Percentiles rank a stretch among this genome's conserved stretches.
Evolutionary conservation across 1,140 invertebrate species (phyloP).

Genomic region (Hirudo medicinalis): DNA sequence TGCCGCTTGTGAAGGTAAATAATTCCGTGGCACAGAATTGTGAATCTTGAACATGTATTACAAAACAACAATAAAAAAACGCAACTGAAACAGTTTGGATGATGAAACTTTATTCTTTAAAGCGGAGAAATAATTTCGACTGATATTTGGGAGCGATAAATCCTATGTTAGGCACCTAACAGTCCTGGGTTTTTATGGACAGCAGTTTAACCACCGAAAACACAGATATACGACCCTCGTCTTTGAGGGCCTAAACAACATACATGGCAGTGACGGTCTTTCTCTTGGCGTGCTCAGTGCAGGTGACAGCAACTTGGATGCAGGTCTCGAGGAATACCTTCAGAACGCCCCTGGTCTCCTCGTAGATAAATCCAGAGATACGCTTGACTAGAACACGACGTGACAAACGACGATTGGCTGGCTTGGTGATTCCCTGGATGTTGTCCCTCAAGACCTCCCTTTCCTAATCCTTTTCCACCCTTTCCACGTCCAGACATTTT

Average conservation of each 20-base stretch:
- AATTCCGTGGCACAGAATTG: no score
- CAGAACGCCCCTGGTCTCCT: conserved; percentile 56
- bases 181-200: no score
- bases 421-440: conserved; percentile 60
- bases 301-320: conserved; percentile 60
- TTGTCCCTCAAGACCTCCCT: conserved; percentile 51
- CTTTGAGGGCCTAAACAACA: conserved; percentile 68
- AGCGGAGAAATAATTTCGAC: no score
- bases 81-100: no score
- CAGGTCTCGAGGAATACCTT: conserved; percentile 70
- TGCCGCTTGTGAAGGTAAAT: no score
- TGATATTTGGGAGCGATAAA: no score
- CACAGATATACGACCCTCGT: conserved; percentile 58
- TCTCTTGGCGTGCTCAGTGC: conserved; percentile 66
- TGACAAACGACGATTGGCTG: conserved; percentile 52
- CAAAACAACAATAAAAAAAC: no score
- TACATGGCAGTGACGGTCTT: conserved; percentile 75
- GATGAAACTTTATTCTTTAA: no score
- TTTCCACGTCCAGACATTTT: conserved; percentile 35
- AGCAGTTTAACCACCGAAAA: conserved; percentile 45
- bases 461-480: conserved; percentile 36
- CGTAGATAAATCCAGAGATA: conserved; percentile 59
- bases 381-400: conserved; percentile 59
- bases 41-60: no score
- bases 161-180: no score